Conservation (phyloP, 2,113 vertebrate genomes). For the Bubo bubo region DNA sequence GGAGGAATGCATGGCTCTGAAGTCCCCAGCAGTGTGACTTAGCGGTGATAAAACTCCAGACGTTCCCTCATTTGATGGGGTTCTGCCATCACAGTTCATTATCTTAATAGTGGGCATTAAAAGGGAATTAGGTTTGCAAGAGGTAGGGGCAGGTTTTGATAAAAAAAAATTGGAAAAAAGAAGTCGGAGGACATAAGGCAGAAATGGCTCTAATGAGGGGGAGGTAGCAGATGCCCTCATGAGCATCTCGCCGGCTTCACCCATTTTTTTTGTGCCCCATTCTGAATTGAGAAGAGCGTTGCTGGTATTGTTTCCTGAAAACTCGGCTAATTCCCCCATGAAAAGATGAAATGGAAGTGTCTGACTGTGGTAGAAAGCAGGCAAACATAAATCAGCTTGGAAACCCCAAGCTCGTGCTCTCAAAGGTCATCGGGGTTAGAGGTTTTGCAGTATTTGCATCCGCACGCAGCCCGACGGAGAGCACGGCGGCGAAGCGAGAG, state of each 20-base stretch:
- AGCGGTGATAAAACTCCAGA: constrained; percentile 95
- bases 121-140: constrained; percentile 78
- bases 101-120: constrained; percentile 83
- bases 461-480: not conserved
- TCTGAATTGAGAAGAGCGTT: constrained; percentile 72
- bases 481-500: not conserved
- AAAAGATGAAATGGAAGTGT: constrained; percentile 95
- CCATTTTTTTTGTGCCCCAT: not conserved
- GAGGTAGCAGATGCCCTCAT: constrained; percentile 74
- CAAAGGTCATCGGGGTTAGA: constrained; percentile 85
- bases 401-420: constrained; percentile 84
- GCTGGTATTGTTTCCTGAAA: constrained; percentile 86
- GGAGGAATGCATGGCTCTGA: constrained; percentile 85
- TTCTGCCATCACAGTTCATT: constrained; percentile 88
- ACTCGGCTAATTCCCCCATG: constrained; percentile 85
- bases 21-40: constrained; percentile 85
- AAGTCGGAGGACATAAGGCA: constrained; percentile 61
- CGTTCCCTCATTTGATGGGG: constrained; percentile 93
- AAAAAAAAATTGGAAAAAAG: constrained; percentile 59
- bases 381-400: constrained; percentile 95
- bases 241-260: constrained; percentile 55
- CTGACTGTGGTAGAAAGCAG: constrained; percentile 87
- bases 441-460: constrained; percentile 67
- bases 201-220: constrained; percentile 73
- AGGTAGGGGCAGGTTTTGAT: constrained; percentile 73